phyloP scores from a whole-genome alignment of 2,113 vertebrate genomes.

The Rattus norvegicus region DNA sequence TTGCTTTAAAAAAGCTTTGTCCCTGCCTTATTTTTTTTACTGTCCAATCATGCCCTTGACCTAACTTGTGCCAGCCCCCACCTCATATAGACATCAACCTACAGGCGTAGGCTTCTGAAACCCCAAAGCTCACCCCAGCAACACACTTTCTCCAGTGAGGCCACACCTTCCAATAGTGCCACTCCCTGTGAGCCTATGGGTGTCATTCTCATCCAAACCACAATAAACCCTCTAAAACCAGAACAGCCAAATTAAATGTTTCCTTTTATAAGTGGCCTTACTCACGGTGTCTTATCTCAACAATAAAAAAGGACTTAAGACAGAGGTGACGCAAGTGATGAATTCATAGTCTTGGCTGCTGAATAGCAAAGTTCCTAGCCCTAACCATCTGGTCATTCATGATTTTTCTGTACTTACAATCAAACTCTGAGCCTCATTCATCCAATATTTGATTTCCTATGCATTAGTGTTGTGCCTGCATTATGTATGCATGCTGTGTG shows the following conservation, averaged over 20 bases:
- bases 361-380: no score
- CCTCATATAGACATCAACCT: no score
- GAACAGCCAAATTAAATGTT: not conserved
- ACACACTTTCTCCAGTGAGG: not conserved
- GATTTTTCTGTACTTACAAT: not conserved
- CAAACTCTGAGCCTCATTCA: not conserved
- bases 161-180: not conserved
- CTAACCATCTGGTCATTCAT: no score
- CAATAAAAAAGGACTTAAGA: not conserved
- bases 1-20: no score
- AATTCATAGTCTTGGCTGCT: not conserved
- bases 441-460: not conserved
- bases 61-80: no score
- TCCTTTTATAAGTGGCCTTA: not conserved
- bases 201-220: not conserved
- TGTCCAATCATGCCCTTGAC: no score
- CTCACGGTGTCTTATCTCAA: not conserved
- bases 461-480: not conserved
- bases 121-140: not conserved
- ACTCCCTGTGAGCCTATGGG: not conserved
- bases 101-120: not conserved
- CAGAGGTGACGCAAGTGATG: no score
- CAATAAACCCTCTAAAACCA: not conserved
- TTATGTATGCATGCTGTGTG: not conserved
- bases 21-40: no score